Percentiles rank a stretch among this genome's conserved stretches.
phyloP scores from a whole-genome alignment of 1,140 invertebrate species.

The Vollenhovia emeryi region DNA sequence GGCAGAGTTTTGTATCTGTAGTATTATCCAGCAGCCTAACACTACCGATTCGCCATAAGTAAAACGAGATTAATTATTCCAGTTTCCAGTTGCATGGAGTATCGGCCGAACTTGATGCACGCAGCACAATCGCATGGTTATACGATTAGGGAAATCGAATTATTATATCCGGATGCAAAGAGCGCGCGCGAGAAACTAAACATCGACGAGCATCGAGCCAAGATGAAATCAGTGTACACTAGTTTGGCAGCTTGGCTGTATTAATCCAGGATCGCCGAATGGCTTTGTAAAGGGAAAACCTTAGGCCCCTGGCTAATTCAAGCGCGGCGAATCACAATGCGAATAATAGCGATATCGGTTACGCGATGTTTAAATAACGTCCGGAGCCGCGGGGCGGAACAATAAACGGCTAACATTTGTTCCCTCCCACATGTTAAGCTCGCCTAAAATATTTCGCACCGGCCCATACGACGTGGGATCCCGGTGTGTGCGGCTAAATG shows the following conservation, averaged over 20 bases:
- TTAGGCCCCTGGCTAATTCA: not conserved
- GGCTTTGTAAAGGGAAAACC: not conserved
- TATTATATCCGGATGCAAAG: slow-evolving; percentile 50
- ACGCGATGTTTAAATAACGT: slow-evolving; percentile 6
- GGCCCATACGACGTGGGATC: not conserved
- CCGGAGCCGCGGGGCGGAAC: not conserved
- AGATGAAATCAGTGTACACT: slow-evolving; percentile 28
- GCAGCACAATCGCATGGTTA: slow-evolving; percentile 36
- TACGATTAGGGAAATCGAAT: slow-evolving; percentile 46
- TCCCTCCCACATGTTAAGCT: not conserved
- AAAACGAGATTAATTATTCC: slow-evolving; percentile 54
- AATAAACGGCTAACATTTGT: not conserved
- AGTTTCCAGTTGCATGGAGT: slow-evolving; percentile 44
- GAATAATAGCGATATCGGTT: not conserved
- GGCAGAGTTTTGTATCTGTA: slow-evolving; percentile 24
- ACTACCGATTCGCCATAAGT: slow-evolving; percentile 23
- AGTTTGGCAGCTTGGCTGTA: not conserved
- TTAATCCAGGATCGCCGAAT: not conserved
- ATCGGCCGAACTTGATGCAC: slow-evolving; percentile 37
- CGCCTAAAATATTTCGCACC: slow-evolving; percentile 9
- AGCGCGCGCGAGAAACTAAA: slow-evolving; percentile 20
- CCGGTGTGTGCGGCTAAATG: slow-evolving; percentile 2
- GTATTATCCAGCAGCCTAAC: slow-evolving; percentile 34
- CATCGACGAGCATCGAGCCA: slow-evolving; percentile 19
- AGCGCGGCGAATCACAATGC: not conserved